Evolutionary conservation across 2,113 vertebrate genomes (phyloP), one percentile per base, ranked within the genome.

Genomic region (Sceloporus tristichus): DNA sequence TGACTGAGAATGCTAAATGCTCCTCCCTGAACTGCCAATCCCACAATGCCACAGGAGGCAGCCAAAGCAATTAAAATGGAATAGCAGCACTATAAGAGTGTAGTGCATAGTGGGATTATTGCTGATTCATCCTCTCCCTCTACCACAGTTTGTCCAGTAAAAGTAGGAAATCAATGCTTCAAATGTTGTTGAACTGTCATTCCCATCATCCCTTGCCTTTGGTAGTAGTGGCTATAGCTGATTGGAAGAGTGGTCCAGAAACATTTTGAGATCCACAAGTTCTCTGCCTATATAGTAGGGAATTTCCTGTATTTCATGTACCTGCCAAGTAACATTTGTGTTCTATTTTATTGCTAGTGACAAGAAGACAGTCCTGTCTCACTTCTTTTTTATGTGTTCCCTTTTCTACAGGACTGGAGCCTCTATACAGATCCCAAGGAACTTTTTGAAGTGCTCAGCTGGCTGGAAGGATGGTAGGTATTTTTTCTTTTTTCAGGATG

Each of bases 381-480:
- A 16, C 25, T 11, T 11, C 25, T 23, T 74, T 62, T 34, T 27
- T n/a, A 68, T 77, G 71, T 42, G 62, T 87, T 74, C 91, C 9
- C 9, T 0, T 75, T 5, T 40, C 65, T 2, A 3, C 88, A 99
- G 98, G 98, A 99, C 76, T 99, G 98, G 98, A 98, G 96, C 91
- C 97, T 99, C 80, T 99, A 98, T 92, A 98, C 98, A 42, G 97
- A 98, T 78, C 98, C 98, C 34, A 95, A 93, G 86, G 98, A 99
- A 91, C 97, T 98, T 90, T 98, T 98, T 94, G 98, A 98, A 90
- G 95, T 98, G 87, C 95, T 99, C 91, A 97, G 94, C 90, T 98
- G 98, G 94, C 95, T 99, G 90, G 98, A 99, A 94, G 97, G 97
- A 93, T 96, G 98, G 98, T 99, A 91, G 54, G 98, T 97, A 84